Base-by-base conservation (phyloP, 2,888 invertebrate species). In the Drosophila percnosoma region DNA sequence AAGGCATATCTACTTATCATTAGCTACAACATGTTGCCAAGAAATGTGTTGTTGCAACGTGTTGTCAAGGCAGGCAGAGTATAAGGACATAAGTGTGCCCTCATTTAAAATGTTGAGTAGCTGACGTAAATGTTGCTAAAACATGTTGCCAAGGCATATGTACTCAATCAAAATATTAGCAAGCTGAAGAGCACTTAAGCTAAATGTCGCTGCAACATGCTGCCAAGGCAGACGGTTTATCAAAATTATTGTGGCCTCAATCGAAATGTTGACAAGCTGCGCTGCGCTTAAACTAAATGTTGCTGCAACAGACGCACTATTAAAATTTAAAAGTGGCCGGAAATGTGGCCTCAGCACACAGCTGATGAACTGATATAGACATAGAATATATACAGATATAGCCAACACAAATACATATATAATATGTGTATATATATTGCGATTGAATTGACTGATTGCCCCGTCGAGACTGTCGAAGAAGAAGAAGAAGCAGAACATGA, bases 361-460 rank as follows among this genome's bases (percentile, higher is more conserved):
- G 67, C 69, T 77, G 77, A 78, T 77, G 63, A 67, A 54, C 60
- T 58, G 66, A 76, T 75, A 75, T 34, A 27, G 13, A 21, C 21
- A 38, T 42, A 29, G 54, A 33, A 57, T 21, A 60, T 11, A 45
- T 11, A 34, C 11, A 29, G 6, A 36, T 15, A 24, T 45, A 45
- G 45, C 13, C 45, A 13, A 55, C 34, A 42, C 11, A 62, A 18
- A 38, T 29, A 40, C 15, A 33, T 10, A 52, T 34, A 51, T 33
- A 34, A 27, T 53, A 5, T 55, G 10, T 31, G 21, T 7, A 55
- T n/a, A 40, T 68, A 65, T 65, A 72, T 40, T 68, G 79, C 75
- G 86, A 88, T 86, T 68, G 72, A 68, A 87, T 79, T 68, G 81
- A 80, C 70, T 82, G 88, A 87, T 87, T 89, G 87, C 72, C 78